Percentiles rank a stretch among this genome's conserved stretches.
Evolutionary conservation across 2,113 vertebrate genomes (phyloP).

Genomic region (Catharus fuscescens): DNA sequence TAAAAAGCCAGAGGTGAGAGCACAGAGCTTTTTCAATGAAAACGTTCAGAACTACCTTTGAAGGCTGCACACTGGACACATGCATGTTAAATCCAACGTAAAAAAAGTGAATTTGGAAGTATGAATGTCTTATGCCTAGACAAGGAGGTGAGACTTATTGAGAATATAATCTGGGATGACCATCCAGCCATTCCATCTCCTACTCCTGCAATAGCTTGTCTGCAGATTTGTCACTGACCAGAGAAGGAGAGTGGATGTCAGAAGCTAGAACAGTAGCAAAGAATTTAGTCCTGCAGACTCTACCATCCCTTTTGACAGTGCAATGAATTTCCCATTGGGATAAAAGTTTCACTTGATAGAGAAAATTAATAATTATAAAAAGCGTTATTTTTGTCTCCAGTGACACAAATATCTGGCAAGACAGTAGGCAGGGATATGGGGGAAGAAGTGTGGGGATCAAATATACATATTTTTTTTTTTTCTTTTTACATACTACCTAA

Average conservation of each 20-base stretch:
- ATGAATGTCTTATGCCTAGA: background rate
- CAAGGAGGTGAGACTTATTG: rapidly evolving
- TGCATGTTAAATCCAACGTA: rapidly evolving
- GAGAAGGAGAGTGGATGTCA: background rate
- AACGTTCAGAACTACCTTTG: background rate
- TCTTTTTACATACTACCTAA: background rate
- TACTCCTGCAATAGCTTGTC: background rate
- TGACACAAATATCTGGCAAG: background rate
- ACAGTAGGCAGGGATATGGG: rapidly evolving
- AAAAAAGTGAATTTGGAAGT: background rate
- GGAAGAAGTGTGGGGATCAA: background rate
- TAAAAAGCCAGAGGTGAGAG: background rate
- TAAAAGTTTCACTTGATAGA: background rate
- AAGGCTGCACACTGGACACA: background rate
- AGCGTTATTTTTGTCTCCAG: background rate
- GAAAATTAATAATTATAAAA: background rate
- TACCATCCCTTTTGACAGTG: background rate
- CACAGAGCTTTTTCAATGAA: background rate
- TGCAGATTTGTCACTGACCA: background rate
- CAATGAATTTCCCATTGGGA: background rate
- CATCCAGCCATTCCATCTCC: background rate
- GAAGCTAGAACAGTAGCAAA: background rate
- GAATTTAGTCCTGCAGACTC: background rate
- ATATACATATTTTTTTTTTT: background rate
- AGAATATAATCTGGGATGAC: background rate